These are phyloP conservation scores for Stenchaetothrips biformis DNA, from an alignment of 2,888 invertebrate genomes.

Conservation along the genomic window DNA sequence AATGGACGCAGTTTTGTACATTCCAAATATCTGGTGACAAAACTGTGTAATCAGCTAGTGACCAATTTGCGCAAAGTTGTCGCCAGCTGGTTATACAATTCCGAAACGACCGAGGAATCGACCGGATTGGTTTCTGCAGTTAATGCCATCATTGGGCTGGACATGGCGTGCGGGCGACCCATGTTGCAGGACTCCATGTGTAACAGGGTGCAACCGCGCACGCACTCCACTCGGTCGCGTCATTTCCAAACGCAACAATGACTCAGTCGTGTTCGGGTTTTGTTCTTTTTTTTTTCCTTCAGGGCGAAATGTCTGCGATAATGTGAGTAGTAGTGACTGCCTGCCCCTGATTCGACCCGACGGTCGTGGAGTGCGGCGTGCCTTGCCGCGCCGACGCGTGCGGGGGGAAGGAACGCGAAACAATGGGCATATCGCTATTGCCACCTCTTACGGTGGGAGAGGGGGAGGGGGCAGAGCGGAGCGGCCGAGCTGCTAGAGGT, in stretches of 20 bases:
- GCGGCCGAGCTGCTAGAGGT: too few species aligned
- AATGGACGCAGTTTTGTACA: too few species aligned
- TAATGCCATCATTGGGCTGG: too few species aligned
- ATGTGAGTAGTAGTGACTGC: background rate
- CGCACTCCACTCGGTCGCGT: background rate
- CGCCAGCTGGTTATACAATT: too few species aligned
- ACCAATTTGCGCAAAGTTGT: too few species aligned
- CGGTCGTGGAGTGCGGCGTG: background rate
- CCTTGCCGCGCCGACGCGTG: background rate
- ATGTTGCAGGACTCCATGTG: background rate
- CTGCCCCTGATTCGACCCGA: background rate
- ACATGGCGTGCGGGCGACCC: too few species aligned
- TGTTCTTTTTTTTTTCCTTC: background rate
- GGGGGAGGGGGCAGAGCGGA: background rate
- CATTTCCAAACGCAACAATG: background rate
- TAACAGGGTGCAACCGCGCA: background rate
- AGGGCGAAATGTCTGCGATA: background rate
- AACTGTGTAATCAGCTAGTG: too few species aligned
- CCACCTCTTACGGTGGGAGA: background rate
- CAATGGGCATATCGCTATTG: slow-evolving; percentile 7
- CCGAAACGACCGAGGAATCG: too few species aligned
- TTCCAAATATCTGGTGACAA: too few species aligned
- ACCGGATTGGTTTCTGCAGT: too few species aligned
- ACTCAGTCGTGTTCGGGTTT: background rate
- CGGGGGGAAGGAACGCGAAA: background rate